Evolutionary conservation across 2,113 vertebrate species (phyloP).

Genomic region (Neotoma lepida): DNA sequence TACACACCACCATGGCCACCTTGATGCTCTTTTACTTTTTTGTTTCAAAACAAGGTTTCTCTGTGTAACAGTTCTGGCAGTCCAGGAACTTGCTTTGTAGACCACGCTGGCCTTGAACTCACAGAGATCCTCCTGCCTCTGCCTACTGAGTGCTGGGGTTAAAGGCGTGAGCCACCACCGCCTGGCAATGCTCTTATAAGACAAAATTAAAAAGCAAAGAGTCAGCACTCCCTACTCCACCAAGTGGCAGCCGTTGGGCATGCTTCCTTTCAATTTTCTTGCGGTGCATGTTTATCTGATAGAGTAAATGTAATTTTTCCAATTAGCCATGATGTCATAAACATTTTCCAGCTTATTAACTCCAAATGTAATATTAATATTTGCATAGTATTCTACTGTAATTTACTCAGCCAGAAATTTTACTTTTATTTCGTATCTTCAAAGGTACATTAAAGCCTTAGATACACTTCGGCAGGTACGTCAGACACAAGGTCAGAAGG

Average conservation of each 20-base stretch:
- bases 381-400: not conserved
- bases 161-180: too few relatives aligned
- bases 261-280: slow-evolving; percentile 43
- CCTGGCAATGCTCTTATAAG: not conserved
- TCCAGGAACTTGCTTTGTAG: too few relatives aligned
- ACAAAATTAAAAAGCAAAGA: not conserved
- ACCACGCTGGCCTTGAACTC: too few relatives aligned
- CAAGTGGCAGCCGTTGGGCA: not conserved
- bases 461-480: slow-evolving; percentile 94
- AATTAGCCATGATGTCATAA: slow-evolving; percentile 25
- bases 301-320: slow-evolving; percentile 45
- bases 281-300: not conserved
- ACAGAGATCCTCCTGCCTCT: too few relatives aligned
- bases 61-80: too few relatives aligned
- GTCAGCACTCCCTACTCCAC: not conserved
- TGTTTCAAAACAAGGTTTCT: too few relatives aligned
- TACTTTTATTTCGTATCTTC: slow-evolving; percentile 59
- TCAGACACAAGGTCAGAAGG: slow-evolving; percentile 87
- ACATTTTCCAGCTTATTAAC: slow-evolving; percentile 49
- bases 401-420: slow-evolving; percentile 50
- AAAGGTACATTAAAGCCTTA: slow-evolving; percentile 97
- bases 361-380: slow-evolving; percentile 38
- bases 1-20: not conserved
- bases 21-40: not conserved
- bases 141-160: too few relatives aligned